Conservation (phyloP, 2,797 vertebrate genomes). For the Adelosebastes latens region DNA sequence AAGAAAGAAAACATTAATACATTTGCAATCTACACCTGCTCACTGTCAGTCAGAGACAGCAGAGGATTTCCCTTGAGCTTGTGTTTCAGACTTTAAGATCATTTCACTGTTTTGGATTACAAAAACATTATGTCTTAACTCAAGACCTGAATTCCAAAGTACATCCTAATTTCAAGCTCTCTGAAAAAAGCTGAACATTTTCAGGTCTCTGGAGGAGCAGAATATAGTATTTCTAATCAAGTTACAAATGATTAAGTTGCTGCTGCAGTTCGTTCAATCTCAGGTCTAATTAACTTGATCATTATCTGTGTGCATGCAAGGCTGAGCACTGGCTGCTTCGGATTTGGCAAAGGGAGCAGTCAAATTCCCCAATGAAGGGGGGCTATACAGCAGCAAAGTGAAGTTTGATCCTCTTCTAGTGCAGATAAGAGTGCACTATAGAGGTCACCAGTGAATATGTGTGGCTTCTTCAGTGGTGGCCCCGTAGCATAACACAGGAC, state of each 20-base stretch:
- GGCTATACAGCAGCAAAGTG: constrained; percentile 65
- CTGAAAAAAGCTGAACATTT: constrained; percentile 62
- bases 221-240: constrained; percentile 87
- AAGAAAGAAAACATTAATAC: constrained; percentile 58
- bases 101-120: constrained; percentile 54
- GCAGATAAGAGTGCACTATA: constrained; percentile 46
- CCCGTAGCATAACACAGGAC: constrained; percentile 11
- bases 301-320: constrained; percentile 86
- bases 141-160: constrained; percentile 70
- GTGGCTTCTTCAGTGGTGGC: constrained; percentile 18
- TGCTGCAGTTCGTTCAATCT: constrained; percentile 85
- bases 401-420: constrained; percentile 66
- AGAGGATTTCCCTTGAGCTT: constrained; percentile 18
- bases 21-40: constrained; percentile 50
- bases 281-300: constrained; percentile 89
- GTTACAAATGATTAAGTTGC: constrained; percentile 89
- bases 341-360: constrained; percentile 79
- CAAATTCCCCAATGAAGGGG: constrained; percentile 72
- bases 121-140: constrained; percentile 62
- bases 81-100: constrained; percentile 23
- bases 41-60: constrained; percentile 38
- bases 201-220: constrained; percentile 77
- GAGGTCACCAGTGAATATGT: constrained; percentile 40
- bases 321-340: constrained; percentile 83
- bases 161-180: constrained; percentile 72